Evolutionary conservation across 2,797 vertebrate genomes (phyloP).

Genomic region (Acrossocheilus wenchowensis): DNA sequence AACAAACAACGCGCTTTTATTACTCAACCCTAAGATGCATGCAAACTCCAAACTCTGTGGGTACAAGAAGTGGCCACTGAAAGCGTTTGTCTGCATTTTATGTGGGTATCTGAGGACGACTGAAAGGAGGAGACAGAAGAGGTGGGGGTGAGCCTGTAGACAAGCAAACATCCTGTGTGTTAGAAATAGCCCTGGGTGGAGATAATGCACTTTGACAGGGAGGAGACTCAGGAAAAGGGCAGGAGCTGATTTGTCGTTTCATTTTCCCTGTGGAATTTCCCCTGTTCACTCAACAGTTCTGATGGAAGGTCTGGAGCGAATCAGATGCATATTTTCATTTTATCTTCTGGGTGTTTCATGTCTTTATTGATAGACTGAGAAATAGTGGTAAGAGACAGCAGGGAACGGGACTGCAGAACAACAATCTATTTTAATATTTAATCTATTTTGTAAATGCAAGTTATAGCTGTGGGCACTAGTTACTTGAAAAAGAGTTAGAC

Average conservation of each 20-base stretch:
- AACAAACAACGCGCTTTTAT: not conserved
- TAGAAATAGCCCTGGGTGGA: conserved; percentile 39
- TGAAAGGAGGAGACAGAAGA: conserved; percentile 19
- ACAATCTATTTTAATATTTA: no score
- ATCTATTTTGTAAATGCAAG: not conserved
- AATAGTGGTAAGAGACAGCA: not conserved
- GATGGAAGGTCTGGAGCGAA: not conserved
- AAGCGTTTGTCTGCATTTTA: not conserved
- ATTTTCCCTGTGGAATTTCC: not conserved
- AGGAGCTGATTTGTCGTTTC: conserved; percentile 10
- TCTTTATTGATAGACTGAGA: not conserved
- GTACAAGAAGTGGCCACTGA: not conserved
- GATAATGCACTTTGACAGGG: conserved; percentile 51
- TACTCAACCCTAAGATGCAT: not conserved
- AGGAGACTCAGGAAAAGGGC: conserved; percentile 29
- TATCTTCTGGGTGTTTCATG: not conserved
- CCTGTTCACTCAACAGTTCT: not conserved
- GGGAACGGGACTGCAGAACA: not conserved
- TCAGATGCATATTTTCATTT: not conserved
- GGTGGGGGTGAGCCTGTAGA: conserved; percentile 18
- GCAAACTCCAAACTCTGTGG: not conserved
- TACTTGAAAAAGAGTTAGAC: no score
- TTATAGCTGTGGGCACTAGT: not conserved
- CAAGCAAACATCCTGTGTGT: conserved; percentile 40
- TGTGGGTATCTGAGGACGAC: conserved; percentile 11